Base-by-base conservation (phyloP, 2,888 invertebrate genomes). In the Netelia inedita region DNA sequence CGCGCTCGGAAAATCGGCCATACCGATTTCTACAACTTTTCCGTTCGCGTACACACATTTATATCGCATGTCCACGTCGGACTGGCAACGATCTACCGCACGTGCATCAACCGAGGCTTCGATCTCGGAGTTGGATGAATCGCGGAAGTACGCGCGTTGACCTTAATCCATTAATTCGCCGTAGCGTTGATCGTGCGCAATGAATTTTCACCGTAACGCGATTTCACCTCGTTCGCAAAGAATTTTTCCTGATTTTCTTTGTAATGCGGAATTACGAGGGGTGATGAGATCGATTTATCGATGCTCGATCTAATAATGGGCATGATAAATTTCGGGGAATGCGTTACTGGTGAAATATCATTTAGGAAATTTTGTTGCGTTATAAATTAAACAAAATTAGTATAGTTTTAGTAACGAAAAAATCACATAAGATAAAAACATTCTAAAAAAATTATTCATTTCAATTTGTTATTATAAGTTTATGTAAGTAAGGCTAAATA, bases 121-220 rank as follows among this genome's bases (percentile, higher is more conserved):
- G 55, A 35, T 23, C 74, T 11, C 61, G 9, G n/a, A 14, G 28
- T 14, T 19, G 59, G 74, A 65, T 72, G 63, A 68, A 43, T 76
- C 65, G 72, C 41, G 41, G 61, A 69, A 61, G 43, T 53, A 43
- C 72, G 55, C 66, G 55, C 63, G 63, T 46, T 69, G 76, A 59
- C 72, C 82, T 76, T 72, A 82, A 82, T 82, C 41, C 76, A 78
- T 72, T 81, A 75, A 75, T 69, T 76, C 66, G 57, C 19, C 59
- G 16, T 0, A 28, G 71, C 72, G 50, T 46, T 65, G 57, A 68
- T 72, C 23, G 50, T 66, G 43, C 55, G 53, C 41, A 35, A 53
- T 55, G 23, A 46, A 14, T 81, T 63, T 79, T 79, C 78, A 79
- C 79, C 23, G 61, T 46, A 19, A 59, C 10, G 2, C 46, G 50